These are phyloP conservation scores for Drosophila melanica DNA, from an alignment of 1,140 invertebrate species.

Conservation along the genomic window DNA sequence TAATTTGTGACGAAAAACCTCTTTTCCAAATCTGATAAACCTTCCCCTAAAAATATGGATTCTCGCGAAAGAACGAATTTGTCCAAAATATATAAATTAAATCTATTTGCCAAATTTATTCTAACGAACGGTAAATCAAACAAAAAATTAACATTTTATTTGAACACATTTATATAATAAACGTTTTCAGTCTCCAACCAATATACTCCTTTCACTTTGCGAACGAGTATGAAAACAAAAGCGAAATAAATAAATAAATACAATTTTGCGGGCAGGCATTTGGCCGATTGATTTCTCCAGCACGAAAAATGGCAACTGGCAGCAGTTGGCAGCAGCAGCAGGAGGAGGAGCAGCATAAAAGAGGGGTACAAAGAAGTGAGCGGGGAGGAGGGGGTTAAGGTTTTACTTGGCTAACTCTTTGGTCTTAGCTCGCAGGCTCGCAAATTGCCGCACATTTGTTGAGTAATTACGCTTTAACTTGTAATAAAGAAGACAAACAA, in stretches of 20 bases:
- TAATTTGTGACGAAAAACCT: no score
- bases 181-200: no score
- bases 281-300: slow-evolving; percentile 74
- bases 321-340: slow-evolving; percentile 5
- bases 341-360: not conserved
- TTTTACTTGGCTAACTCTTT: not conserved
- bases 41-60: no score
- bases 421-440: slow-evolving; percentile 46
- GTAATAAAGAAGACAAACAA: slow-evolving; percentile 82
- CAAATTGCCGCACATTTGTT: slow-evolving; percentile 82
- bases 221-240: slow-evolving; percentile 3
- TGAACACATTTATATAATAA: no score
- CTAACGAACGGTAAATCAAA: no score
- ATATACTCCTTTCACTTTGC: no score
- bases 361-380: not conserved
- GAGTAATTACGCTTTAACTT: slow-evolving; percentile 82
- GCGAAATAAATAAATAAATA: slow-evolving; percentile 70
- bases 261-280: slow-evolving; percentile 68
- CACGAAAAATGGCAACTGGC: slow-evolving; percentile 46
- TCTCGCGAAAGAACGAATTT: no score
- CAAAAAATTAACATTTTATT: no score
- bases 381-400: not conserved
- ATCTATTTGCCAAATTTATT: no score
- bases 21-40: no score
- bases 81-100: no score